Conservation (phyloP, 2,797 vertebrate genomes). For the Bradypodion pumilum region DNA sequence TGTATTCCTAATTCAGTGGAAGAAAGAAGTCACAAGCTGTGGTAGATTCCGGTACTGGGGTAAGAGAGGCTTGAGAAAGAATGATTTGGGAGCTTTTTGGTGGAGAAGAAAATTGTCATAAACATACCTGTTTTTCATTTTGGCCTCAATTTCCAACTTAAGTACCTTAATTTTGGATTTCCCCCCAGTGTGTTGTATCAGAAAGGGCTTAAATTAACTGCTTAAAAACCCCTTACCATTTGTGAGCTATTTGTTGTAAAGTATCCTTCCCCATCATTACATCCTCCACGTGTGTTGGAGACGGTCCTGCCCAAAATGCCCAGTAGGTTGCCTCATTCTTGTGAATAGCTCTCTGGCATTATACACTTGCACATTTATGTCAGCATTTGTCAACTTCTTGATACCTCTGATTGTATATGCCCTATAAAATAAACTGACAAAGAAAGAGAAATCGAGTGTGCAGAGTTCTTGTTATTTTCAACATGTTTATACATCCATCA, state of each 20-base stretch:
- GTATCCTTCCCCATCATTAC: too few species aligned
- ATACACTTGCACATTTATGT: background rate
- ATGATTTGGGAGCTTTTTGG: too few species aligned
- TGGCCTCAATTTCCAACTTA: too few species aligned
- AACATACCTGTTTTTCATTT: background rate
- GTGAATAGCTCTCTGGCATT: background rate
- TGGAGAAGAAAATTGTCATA: background rate
- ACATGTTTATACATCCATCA: background rate
- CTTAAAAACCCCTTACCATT: background rate
- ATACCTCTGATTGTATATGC: background rate
- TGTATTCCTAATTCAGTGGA: background rate
- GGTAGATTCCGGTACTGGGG: too few species aligned
- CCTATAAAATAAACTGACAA: background rate
- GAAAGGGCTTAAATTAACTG: background rate
- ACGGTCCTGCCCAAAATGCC: too few species aligned
- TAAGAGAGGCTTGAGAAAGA: too few species aligned
- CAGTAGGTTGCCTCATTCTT: too few species aligned
- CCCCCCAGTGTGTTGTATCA: background rate
- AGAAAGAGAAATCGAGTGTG: background rate
- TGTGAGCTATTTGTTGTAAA: too few species aligned
- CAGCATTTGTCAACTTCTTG: background rate
- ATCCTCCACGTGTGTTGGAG: too few species aligned
- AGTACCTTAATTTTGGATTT: background rate
- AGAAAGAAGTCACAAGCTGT: background rate
- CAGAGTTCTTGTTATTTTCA: background rate